Evolutionary conservation across 2,797 vertebrate species (phyloP).

Genomic region (Squalus acanthias): DNA sequence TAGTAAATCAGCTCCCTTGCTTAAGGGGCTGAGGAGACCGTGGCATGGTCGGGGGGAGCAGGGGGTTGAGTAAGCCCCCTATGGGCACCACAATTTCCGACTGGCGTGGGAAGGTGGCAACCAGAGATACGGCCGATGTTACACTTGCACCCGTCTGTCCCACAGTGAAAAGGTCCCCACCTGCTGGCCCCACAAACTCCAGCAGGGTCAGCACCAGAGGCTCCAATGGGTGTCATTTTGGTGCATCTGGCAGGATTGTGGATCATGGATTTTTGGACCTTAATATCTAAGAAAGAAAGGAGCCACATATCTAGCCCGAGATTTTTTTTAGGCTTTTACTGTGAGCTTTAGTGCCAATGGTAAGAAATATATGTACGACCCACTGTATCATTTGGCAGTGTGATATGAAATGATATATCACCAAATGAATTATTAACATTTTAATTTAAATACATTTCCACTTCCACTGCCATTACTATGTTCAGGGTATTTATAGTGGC

Average conservation of each 20-base stretch:
- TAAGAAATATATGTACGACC: neutral
- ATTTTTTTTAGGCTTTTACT: neutral
- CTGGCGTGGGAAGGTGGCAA: neutral
- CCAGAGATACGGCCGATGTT: too few relatives aligned
- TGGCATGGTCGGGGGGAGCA: neutral
- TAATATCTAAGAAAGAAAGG: neutral
- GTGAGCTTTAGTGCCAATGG: neutral
- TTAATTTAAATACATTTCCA: constrained; percentile 10
- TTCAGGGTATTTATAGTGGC: neutral
- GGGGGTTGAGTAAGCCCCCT: neutral
- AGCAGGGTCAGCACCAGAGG: neutral
- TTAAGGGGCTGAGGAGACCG: neutral
- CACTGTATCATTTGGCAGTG: neutral
- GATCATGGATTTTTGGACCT: neutral
- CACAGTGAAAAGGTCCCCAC: neutral
- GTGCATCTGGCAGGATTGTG: neutral
- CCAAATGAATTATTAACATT: neutral
- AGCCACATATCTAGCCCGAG: neutral
- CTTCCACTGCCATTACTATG: neutral
- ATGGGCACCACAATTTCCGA: neutral
- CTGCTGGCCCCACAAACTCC: neutral
- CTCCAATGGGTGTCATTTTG: neutral
- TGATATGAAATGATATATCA: neutral
- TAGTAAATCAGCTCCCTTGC: neutral
- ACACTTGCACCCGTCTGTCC: neutral